Base-by-base conservation (phyloP, 2,113 vertebrate genomes). In the Antennarius striatus region DNA sequence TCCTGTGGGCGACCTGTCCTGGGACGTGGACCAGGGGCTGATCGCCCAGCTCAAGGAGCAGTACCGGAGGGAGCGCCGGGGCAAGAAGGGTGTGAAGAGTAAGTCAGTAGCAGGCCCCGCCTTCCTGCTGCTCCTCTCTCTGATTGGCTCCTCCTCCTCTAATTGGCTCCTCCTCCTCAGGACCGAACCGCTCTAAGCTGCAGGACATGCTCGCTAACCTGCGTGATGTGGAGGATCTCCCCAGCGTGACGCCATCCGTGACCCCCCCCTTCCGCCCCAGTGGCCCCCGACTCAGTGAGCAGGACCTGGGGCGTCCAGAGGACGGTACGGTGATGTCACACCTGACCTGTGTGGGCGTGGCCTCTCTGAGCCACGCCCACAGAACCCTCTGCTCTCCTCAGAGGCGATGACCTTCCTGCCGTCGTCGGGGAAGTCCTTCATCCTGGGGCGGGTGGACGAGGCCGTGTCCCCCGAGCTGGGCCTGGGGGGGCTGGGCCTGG, bases 21-120 rank as follows among this genome's bases (percentile, higher is more conserved):
- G 96, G 97, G 96, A 96, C 88, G 96, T 98, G 94, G 97, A 99
- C 94, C 96, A 97, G 94, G 94, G 95, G 81, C 94, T 98, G 88
- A 97, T 99, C 89, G 95, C 95, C 84, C 96, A 98, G 92, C 96
- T 99, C 87, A 99, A 99, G 95, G 97, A 99, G 86, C 95, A 98
- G 90, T 98, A 99, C 96, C 96, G 94, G 94, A 98, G 98, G 95
- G 97, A 99, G 86, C 94, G 97, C 90, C 96, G 96, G 91, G 95
- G 95, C 84, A 98, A 98, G 94, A 99, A 98, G 80, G 97, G 96
- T 87, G 96, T 97, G 86, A 99, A 98, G 95, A 96, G 97, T 99
- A 95, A 98, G 97, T 97, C 89, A 6, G 6, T 3, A 40, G 39
- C 42, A 43, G 42, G 10, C 7, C 42, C 11, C 10, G 11, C 6